Evolutionary conservation across 2,888 invertebrate species (phyloP).

Genomic region (Netelia inedita): DNA sequence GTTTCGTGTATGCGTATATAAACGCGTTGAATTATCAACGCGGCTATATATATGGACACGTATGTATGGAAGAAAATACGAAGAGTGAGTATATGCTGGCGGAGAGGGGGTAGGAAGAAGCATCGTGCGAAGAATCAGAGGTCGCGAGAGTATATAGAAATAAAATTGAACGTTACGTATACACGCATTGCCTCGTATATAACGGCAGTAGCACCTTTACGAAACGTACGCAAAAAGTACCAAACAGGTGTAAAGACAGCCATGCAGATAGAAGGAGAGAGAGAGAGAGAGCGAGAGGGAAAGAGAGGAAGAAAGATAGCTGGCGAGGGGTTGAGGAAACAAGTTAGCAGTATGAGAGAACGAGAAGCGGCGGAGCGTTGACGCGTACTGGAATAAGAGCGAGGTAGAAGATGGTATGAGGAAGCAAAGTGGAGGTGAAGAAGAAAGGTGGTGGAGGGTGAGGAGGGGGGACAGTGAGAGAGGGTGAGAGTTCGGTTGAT

Average conservation of each 20-base stretch:
- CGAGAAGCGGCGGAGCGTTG: slow-evolving; percentile 28
- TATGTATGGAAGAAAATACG: no score
- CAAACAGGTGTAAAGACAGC: background rate
- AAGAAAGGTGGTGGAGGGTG: background rate
- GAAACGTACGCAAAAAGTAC: slow-evolving; percentile 3
- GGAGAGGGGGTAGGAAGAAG: no score
- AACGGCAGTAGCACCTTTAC: slow-evolving; percentile 3
- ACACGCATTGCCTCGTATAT: background rate
- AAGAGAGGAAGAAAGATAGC: background rate
- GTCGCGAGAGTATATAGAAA: background rate
- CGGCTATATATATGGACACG: no score
- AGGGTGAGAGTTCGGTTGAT: slow-evolving; percentile 39
- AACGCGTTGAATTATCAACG: no score
- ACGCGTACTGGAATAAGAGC: slow-evolving; percentile 14
- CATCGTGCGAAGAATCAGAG: no score
- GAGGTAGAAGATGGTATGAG: background rate
- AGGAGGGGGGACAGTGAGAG: slow-evolving; percentile 1
- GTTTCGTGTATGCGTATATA: no score
- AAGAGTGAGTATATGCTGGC: no score
- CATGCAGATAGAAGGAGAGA: background rate
- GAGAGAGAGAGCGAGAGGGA: background rate
- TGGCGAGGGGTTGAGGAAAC: slow-evolving; percentile 10
- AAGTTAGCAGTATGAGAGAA: slow-evolving; percentile 19
- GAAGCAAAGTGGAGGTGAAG: background rate
- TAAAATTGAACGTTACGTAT: background rate